These are phyloP conservation scores for Podarcis lilfordi DNA, from an alignment of 2,797 vertebrate genomes.

Conservation along the genomic window DNA sequence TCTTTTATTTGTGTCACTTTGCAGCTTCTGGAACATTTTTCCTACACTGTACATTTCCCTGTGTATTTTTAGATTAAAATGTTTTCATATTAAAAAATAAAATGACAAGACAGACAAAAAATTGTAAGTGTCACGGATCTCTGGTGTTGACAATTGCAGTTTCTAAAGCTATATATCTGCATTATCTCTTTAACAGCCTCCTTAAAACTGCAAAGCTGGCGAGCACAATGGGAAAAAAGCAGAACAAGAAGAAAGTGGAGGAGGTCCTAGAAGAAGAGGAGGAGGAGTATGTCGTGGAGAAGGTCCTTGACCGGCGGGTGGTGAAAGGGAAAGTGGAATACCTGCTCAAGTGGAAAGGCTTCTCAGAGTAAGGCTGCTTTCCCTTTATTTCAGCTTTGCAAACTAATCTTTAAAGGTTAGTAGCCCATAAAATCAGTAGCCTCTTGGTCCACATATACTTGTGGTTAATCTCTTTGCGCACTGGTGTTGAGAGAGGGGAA, in stretches of 20 bases:
- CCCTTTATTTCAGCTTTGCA: neutral
- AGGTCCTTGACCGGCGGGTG: constrained; percentile 93
- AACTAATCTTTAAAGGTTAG: neutral
- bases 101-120: neutral
- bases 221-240: constrained; percentile 85
- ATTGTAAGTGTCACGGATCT: neutral
- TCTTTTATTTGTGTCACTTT: neutral
- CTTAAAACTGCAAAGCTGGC: constrained; percentile 86
- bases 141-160: neutral
- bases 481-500: neutral
- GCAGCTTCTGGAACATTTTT: neutral
- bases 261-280: constrained; percentile 93
- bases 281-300: constrained; percentile 97
- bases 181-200: constrained; percentile 67
- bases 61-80: neutral
- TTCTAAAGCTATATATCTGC: neutral
- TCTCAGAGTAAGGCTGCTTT: constrained; percentile 88
- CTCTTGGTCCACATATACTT: neutral
- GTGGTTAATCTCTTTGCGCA: neutral
- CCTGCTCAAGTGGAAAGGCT: constrained; percentile 99
- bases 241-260: constrained; percentile 95
- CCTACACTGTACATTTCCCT: neutral
- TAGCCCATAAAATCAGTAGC: neutral
- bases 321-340: constrained; percentile 96
- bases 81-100: neutral